Conservation (phyloP, 2,113 vertebrate genomes). For the Lasiurus borealis region DNA sequence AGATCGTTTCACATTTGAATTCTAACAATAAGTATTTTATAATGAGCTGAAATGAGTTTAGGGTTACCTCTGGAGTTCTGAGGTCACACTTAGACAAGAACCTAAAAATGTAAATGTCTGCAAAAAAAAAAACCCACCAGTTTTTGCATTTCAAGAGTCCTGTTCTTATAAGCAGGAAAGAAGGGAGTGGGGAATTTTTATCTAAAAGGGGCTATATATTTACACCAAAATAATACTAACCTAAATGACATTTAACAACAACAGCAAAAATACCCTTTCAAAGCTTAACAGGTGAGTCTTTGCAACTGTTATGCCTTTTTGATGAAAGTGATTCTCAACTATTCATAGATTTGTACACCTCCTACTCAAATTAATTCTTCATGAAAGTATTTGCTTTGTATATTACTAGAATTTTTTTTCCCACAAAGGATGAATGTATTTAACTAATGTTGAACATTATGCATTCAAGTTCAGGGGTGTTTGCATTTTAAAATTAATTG, state of each 20-base stretch:
- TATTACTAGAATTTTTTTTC: background rate
- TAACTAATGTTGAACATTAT: background rate
- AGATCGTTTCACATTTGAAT: constrained; percentile 10
- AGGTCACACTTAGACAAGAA: background rate
- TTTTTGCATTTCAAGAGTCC: background rate
- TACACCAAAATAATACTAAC: background rate
- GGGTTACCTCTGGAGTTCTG: background rate
- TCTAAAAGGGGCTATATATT: background rate
- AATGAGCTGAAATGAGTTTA: background rate
- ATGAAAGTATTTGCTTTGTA: background rate
- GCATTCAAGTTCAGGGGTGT: background rate
- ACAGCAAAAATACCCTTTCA: background rate
- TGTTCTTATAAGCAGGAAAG: background rate
- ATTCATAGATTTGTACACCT: background rate
- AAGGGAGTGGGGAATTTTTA: background rate
- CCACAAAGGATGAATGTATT: background rate
- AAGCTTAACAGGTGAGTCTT: background rate
- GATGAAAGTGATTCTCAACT: background rate
- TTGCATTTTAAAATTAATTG: background rate
- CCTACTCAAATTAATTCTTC: constrained; percentile 29
- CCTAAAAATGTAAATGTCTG: background rate
- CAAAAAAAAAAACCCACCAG: too few species aligned
- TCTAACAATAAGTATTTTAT: background rate
- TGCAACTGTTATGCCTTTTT: background rate
- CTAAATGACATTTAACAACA: background rate